Conservation (phyloP, 2,888 invertebrate genomes). For the Xiphydria camelus region DNA sequence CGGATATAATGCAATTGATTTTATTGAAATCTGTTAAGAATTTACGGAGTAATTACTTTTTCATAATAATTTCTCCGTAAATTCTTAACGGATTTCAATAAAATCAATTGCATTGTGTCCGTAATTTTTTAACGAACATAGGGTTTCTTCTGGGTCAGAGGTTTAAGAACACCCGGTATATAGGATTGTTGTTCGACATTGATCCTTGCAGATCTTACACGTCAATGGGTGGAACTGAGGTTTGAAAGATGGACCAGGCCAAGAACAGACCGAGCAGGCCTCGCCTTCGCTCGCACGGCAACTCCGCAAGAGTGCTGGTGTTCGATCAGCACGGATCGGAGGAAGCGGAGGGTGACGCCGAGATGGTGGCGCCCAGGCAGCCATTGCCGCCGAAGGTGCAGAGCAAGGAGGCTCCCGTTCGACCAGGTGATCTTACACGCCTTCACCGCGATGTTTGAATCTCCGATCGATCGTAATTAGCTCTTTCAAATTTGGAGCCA, state of each 20-base stretch:
- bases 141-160: too few relatives aligned
- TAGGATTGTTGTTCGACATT: too few relatives aligned
- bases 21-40: too few relatives aligned
- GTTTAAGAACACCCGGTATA: too few relatives aligned
- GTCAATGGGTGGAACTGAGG: too few relatives aligned
- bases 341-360: conserved; percentile 38
- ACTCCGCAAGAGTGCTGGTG: conserved; percentile 76
- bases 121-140: too few relatives aligned
- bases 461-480: background rate
- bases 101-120: too few relatives aligned
- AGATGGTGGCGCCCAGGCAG: conserved; percentile 33
- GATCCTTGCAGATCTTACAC: too few relatives aligned
- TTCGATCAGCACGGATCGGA: conserved; percentile 75
- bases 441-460: background rate
- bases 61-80: too few relatives aligned
- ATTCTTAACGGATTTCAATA: too few relatives aligned
- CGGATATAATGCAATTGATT: too few relatives aligned
- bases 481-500: background rate
- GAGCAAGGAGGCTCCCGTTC: conserved; percentile 51
- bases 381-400: conserved; percentile 38
- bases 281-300: conserved; percentile 51
- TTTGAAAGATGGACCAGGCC: conserved; percentile 46
- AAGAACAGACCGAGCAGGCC: conserved; percentile 53
- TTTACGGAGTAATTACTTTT: too few relatives aligned
- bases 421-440: conserved; percentile 37